Evolutionary conservation across 2,113 vertebrate genomes (phyloP).

Genomic region (Pica pica): DNA sequence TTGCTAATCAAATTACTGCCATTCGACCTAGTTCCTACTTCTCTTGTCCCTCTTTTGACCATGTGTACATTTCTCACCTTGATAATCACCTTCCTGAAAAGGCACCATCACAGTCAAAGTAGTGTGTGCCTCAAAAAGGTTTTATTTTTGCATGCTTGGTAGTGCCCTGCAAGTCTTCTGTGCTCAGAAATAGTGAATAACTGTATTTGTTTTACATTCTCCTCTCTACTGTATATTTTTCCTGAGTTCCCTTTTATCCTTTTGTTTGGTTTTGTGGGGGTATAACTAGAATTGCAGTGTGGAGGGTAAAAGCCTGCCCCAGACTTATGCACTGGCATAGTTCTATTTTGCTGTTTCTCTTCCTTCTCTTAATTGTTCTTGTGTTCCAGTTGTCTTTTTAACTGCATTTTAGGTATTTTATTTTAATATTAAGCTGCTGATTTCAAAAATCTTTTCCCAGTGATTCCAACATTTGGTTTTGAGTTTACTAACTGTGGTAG

Average conservation of each 20-base stretch:
- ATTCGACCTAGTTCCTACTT: not conserved
- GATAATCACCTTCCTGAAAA: not conserved
- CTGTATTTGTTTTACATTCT: not conserved
- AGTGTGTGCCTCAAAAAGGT: not conserved
- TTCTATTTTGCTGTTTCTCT: not conserved
- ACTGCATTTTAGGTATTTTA: not conserved
- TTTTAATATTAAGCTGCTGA: not conserved
- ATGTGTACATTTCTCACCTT: not conserved
- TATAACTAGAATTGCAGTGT: not conserved
- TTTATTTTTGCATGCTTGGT: not conserved
- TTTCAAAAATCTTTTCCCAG: not conserved
- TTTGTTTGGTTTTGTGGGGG: not conserved
- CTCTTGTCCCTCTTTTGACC: not conserved
- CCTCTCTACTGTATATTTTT: not conserved
- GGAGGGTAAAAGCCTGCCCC: not conserved
- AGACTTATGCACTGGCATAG: not conserved
- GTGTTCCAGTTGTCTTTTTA: not conserved
- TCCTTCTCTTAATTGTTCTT: not conserved
- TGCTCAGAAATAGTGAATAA: not conserved
- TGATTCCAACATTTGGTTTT: not conserved
- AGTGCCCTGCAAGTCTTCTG: not conserved
- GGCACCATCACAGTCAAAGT: not conserved
- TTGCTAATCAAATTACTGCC: not conserved
- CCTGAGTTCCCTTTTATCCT: not conserved
- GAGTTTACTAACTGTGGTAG: not conserved